Evolutionary conservation across 1,140 invertebrate species (phyloP), one percentile per base, ranked within the genome.

Genomic region (Drosophila mayri): DNA sequence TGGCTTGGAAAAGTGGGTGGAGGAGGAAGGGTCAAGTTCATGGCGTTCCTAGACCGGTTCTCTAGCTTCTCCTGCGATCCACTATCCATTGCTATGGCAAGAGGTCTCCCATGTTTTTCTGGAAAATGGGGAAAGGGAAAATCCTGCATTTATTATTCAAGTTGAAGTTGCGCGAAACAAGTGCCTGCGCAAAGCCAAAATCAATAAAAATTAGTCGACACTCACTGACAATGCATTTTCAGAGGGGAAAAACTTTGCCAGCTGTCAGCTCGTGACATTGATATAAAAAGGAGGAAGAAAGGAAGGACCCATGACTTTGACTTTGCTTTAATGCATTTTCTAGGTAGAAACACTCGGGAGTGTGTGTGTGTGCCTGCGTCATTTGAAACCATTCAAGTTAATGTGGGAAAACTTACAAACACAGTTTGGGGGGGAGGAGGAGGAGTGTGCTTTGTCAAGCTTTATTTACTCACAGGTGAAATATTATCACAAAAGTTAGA

Each of bases 151-250:
- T 63, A 46, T 37, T 66, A 66, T 66, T 66, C 59, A 66, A 43
- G 66, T 32, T 28, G 9, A 66, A 52, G 66, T 66, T 20, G 20
- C 37, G 12, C 20, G 28, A 10, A 67, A 30, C 59, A 41, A 67
- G 66, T 66, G 62, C 38, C 43, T 67, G 22, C 63, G 22, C 63
- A 54, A 67, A 70, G 66, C 64, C 32, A 68, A 70, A 70, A 70
- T 70, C 66, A 70, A 70, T 70, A 70, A 55, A 70, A 70, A 70
- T 70, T 70, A 70, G 66, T 70, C 47, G 64, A 70, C 66, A 68
- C 63, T 67, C 66, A 18, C 63, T 52, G 66, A 68, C 63, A 68
- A 68, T 67, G 47, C 64, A 68, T n/a, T 54, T 55, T 30, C 40
- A 6, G 35, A 37, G 32, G 32, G 32, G 32, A 6, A 44, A 43